Evolutionary conservation across 2,113 vertebrate genomes (phyloP).

Genomic region (Cairina moschata): DNA sequence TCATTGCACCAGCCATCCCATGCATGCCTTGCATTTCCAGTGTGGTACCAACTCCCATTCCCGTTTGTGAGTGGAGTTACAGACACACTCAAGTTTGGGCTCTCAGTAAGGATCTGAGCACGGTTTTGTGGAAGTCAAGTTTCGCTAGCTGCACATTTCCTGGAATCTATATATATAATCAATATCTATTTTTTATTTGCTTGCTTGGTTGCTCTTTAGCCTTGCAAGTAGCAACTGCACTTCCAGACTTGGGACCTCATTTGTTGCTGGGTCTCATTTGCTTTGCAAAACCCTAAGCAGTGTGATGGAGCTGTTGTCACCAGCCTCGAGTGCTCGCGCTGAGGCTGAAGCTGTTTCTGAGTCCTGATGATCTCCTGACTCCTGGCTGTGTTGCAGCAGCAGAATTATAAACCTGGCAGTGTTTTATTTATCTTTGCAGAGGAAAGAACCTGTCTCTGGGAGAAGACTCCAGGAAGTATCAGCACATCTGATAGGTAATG

Average conservation of each 20-base stretch:
- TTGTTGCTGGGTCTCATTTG: not conserved
- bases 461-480: not conserved
- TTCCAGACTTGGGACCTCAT: not conserved
- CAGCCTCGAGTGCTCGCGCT: not conserved
- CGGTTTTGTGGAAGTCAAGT: not conserved
- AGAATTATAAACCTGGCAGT: not conserved
- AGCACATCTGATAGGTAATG: not conserved
- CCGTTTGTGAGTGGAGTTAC: not conserved
- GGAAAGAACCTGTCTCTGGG: not conserved
- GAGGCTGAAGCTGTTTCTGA: not conserved
- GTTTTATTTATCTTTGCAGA: not conserved
- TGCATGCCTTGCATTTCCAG: not conserved
- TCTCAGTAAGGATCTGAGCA: not conserved
- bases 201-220: not conserved
- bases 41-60: not conserved
- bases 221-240: not conserved
- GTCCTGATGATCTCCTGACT: not conserved
- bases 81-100: not conserved
- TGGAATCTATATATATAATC: not conserved
- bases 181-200: not conserved
- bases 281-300: not conserved
- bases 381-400: not conserved
- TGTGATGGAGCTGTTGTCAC: not conserved
- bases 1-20: not conserved
- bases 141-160: not conserved